These are phyloP conservation scores for Hydrocynus forskahlii DNA, from an alignment of 2,797 vertebrate species.

Conservation along the genomic window DNA sequence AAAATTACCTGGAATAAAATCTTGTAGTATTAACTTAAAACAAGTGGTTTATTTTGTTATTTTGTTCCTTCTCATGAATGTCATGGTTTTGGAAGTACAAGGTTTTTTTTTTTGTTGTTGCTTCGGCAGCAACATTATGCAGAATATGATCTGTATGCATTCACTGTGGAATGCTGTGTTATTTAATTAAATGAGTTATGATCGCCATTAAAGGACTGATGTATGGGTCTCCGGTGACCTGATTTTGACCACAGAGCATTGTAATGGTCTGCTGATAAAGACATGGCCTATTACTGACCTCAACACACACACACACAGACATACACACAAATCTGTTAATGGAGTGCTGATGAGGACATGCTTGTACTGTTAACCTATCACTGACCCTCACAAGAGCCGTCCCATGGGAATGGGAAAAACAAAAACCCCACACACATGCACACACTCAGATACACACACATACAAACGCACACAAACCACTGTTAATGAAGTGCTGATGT, in stretches of 20 bases:
- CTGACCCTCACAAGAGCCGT: slow-evolving; percentile 51
- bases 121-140: not conserved
- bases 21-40: too few species aligned
- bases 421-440: slow-evolving; percentile 10
- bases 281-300: slow-evolving; percentile 52
- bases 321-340: slow-evolving; percentile 54
- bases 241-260: slow-evolving; percentile 47
- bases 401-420: slow-evolving; percentile 41
- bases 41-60: too few species aligned
- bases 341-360: slow-evolving; percentile 57
- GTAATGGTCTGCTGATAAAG: slow-evolving; percentile 55
- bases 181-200: slow-evolving; percentile 40
- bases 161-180: not conserved
- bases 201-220: slow-evolving; percentile 38
- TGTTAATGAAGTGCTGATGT: slow-evolving; percentile 29
- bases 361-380: slow-evolving; percentile 53
- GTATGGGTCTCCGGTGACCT: slow-evolving; percentile 41
- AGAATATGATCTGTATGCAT: slow-evolving; percentile 18
- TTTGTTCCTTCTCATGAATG: not conserved
- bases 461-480: slow-evolving; percentile 52
- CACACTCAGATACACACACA: too few species aligned
- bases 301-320: slow-evolving; percentile 32
- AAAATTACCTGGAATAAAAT: too few species aligned
- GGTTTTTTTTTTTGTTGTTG: not conserved
- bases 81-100: not conserved